These are phyloP conservation scores for Hirundo rustica DNA, from an alignment of 2,797 vertebrate genomes.

Conservation along the genomic window DNA sequence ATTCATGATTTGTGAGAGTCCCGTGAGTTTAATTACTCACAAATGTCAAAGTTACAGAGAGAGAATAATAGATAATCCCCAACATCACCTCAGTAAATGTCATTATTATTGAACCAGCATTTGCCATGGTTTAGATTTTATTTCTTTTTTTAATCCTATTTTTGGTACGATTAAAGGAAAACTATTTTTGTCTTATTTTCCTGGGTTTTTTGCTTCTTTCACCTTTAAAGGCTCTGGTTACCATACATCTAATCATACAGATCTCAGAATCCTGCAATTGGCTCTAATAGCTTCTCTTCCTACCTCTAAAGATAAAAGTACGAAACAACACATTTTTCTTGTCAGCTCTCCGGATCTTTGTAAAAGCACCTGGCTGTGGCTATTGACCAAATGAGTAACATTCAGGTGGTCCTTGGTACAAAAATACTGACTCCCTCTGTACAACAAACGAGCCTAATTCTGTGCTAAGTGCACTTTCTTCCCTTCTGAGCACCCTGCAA, in stretches of 20 bases:
- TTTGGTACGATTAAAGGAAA: background rate
- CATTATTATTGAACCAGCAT: background rate
- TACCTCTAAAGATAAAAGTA: background rate
- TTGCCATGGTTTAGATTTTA: background rate
- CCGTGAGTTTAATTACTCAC: conserved; percentile 12
- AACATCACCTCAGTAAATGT: background rate
- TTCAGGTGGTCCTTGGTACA: background rate
- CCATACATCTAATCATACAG: background rate
- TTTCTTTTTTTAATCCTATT: background rate
- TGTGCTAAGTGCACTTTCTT: background rate
- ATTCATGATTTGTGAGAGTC: background rate
- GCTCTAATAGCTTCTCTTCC: background rate
- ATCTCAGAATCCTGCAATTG: background rate
- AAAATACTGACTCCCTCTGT: background rate
- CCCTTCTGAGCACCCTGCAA: background rate
- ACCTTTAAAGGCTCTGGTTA: background rate
- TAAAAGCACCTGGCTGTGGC: background rate
- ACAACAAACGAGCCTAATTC: background rate
- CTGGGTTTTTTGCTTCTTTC: background rate
- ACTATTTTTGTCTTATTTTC: background rate
- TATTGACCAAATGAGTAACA: background rate
- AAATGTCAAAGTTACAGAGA: background rate
- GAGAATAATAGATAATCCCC: background rate
- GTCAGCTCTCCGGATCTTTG: background rate
- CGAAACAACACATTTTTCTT: background rate